Conservation (phyloP, 1,140 invertebrate genomes). For the Anoplolepis gracilipes region DNA sequence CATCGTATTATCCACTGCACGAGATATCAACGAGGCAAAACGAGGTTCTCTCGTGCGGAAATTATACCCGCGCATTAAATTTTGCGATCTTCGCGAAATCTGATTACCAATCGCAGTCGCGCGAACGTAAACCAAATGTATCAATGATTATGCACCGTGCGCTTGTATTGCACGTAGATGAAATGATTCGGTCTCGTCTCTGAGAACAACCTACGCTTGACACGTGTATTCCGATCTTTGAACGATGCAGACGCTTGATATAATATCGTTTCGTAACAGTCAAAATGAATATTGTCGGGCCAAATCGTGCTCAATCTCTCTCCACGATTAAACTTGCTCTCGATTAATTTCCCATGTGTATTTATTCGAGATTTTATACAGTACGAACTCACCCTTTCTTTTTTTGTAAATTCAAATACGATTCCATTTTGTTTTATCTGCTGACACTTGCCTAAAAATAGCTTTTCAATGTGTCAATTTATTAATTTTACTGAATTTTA, state of each 20-base stretch:
- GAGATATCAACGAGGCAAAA: background rate
- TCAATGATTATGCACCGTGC: constrained; percentile 27
- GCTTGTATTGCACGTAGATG: background rate
- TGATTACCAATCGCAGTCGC: constrained; percentile 25
- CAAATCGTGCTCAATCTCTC: background rate
- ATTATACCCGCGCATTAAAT: constrained; percentile 30
- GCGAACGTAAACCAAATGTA: background rate
- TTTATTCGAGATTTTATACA: background rate
- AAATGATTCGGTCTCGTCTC: background rate
- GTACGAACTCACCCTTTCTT: background rate
- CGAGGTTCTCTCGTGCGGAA: background rate
- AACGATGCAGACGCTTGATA: constrained; percentile 27
- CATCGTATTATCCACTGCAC: background rate
- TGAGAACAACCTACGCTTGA: background rate
- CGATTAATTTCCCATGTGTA: background rate
- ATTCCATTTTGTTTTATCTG: background rate
- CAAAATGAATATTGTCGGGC: background rate
- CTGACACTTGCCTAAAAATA: background rate
- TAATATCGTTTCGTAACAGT: constrained; percentile 16
- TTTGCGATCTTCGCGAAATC: constrained; percentile 32
- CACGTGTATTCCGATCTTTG: constrained; percentile 1
- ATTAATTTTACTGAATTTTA: background rate
- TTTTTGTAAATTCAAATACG: background rate
- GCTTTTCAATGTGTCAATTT: background rate
- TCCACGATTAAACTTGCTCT: background rate